Evolutionary conservation across 2,888 invertebrate genomes (phyloP).

Genomic region (Chydorus sphaericus): DNA sequence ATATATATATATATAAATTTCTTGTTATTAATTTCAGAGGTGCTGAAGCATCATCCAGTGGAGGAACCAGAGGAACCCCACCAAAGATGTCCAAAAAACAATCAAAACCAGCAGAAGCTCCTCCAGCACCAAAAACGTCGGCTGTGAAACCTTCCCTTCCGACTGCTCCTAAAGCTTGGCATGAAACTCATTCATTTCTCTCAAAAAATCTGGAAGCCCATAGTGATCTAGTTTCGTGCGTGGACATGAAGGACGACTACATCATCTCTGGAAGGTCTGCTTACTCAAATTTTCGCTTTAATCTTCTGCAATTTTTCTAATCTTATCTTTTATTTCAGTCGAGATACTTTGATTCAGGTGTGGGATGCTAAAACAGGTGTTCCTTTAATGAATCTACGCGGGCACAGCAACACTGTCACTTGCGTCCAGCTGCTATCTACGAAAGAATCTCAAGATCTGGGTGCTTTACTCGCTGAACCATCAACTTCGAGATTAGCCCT

Average conservation of each 20-base stretch:
- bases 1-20: too few species aligned
- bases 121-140: too few species aligned
- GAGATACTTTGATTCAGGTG: slow-evolving; percentile 1
- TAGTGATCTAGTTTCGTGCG: slow-evolving; percentile 5
- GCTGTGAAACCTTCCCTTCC: too few species aligned
- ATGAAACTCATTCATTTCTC: slow-evolving; percentile 4
- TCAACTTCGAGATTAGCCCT: neutral
- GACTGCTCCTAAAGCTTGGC: neutral
- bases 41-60: too few species aligned
- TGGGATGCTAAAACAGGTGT: neutral
- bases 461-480: neutral
- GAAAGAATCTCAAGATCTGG: neutral
- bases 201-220: neutral
- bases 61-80: neutral
- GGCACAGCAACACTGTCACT: slow-evolving; percentile 3
- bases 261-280: slow-evolving; percentile 4
- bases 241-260: neutral
- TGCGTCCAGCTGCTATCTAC: neutral
- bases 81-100: neutral
- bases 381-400: neutral
- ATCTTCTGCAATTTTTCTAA: neutral
- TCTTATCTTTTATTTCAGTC: neutral
- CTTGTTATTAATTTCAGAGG: too few species aligned
- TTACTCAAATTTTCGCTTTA: neutral
- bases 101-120: neutral